phyloP scores from a whole-genome alignment of 1,140 invertebrate species.

The Diabrotica undecimpunctata region DNA sequence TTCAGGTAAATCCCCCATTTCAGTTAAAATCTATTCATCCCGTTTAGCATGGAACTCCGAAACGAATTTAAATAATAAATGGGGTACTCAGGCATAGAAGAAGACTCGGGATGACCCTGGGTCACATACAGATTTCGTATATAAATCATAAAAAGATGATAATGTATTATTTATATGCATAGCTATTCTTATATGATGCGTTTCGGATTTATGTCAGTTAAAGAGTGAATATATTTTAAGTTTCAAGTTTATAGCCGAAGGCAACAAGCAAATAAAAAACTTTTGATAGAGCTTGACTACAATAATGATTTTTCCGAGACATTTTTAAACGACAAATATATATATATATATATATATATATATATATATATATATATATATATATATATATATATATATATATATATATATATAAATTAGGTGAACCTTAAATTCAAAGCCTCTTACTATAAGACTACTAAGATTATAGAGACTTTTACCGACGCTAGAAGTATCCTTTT shows the following conservation, averaged over 20 bases:
- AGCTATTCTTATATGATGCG: background rate
- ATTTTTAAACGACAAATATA: no score
- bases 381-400: no score
- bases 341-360: no score
- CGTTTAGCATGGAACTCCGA: background rate
- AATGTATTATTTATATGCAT: constrained; percentile 15
- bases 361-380: no score
- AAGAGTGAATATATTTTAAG: background rate
- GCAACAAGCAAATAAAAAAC: background rate
- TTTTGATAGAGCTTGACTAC: background rate
- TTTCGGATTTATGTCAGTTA: background rate
- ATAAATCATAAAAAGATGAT: constrained; percentile 6
- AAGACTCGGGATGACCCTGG: background rate
- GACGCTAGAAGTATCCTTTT: no score
- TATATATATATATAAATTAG: no score
- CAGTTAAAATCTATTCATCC: constrained; percentile 10
- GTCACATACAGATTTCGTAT: constrained; percentile 7
- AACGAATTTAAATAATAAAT: constrained; percentile 17
- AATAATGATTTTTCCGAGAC: background rate
- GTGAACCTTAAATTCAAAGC: no score
- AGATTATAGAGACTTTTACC: no score
- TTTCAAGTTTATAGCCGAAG: background rate
- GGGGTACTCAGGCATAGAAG: background rate
- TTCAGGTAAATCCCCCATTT: constrained; percentile 12
- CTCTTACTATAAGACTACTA: no score